phyloP scores from a whole-genome alignment of 2,113 vertebrate species.

The Carollia perspicillata region DNA sequence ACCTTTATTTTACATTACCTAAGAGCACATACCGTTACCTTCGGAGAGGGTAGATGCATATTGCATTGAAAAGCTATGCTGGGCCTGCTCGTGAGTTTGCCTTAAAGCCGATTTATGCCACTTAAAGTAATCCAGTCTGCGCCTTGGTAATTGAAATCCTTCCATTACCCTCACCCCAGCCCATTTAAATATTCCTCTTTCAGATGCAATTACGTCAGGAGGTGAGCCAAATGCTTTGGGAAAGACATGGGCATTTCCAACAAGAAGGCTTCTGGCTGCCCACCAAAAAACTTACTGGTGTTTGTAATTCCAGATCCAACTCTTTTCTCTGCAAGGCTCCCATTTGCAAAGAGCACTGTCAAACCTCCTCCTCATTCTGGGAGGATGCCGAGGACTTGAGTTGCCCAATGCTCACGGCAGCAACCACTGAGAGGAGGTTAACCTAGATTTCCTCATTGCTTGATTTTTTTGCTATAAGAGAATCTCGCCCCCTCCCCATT shows the following conservation, averaged over 20 bases:
- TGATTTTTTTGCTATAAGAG: neutral
- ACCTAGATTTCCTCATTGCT: neutral
- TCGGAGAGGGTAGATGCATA: constrained; percentile 46
- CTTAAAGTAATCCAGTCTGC: constrained; percentile 73
- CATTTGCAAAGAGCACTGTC: neutral
- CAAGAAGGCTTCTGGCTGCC: constrained; percentile 60
- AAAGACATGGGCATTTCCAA: constrained; percentile 70
- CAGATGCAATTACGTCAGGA: constrained; percentile 72
- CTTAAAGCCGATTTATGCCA: constrained; percentile 65
- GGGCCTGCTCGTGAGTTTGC: constrained; percentile 47
- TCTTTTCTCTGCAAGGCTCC: neutral
- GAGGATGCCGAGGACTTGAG: neutral
- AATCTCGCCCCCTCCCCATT: neutral
- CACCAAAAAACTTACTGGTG: constrained; percentile 53
- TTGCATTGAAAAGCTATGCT: constrained; percentile 51
- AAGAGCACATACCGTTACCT: constrained; percentile 66
- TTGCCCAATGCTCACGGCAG: neutral
- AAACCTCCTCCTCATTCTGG: neutral
- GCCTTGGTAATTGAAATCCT: constrained; percentile 71
- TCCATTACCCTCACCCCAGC: constrained; percentile 67
- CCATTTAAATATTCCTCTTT: constrained; percentile 76
- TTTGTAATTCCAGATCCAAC: constrained; percentile 14
- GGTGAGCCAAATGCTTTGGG: constrained; percentile 74
- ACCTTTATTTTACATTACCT: constrained; percentile 68
- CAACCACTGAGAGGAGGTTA: neutral